Base-by-base conservation (phyloP, 1,140 invertebrate species). In the Drosophila chauvacae region DNA sequence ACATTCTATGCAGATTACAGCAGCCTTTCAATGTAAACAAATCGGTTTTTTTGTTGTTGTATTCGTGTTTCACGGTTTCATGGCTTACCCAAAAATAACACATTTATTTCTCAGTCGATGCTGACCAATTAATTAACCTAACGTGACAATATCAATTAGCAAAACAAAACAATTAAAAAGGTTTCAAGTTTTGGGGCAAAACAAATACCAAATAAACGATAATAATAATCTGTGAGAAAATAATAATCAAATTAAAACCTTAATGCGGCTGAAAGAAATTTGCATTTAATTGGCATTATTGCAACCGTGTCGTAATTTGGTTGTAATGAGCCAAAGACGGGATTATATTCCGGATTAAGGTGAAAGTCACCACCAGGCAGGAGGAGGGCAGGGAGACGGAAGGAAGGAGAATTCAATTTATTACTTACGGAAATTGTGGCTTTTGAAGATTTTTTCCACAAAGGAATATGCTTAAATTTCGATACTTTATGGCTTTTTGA, bases 111-210 rank as follows among this genome's bases (percentile, higher is more conserved):
- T 4, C 18, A 2, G 0, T 16, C 26, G 23, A 69, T 35, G 33
- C 50, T 69, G 30, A 45, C 26, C 62, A 70, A 68, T 70, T 70
- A 70, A 70, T 71, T 60, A 37, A 37, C 39, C 37, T 51, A 28
- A 61, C 23, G n/a, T 28, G 16, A 50, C 53, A 51, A 72, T 42
- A 44, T 59, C 53, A 59, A 70, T 58, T 58, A 35, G 37, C 18
- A 41, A 70, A 60, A 33, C 33, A 70, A 13, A 58, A 71, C 53
- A 72, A 71, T 51, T 23, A 70, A 39, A 56, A 18, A 2, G 16
- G 11, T 35, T 23, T 39, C 4, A 14, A 11, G 5, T 20, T 26
- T 18, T 23, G 4, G 6, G 7, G 6, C 5, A 6, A 59, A 39
- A n/a, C 16, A 37, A 50, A 50, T 20, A 33, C 14, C n/a, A 5